Base-by-base conservation (phyloP, 2,113 vertebrate species). In the Lota lota region DNA sequence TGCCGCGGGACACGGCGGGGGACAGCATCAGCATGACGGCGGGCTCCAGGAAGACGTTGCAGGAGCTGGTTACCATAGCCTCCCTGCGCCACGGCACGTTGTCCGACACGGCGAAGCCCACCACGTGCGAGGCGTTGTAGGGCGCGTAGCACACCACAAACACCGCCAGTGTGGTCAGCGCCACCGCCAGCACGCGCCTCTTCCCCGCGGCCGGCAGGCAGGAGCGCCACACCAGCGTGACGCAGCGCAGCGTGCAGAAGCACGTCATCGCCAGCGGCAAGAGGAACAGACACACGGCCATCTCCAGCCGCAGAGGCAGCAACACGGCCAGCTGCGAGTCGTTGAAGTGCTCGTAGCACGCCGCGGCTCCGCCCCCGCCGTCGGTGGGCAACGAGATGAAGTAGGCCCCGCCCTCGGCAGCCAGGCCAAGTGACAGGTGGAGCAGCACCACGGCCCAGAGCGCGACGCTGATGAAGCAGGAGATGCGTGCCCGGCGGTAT, bases 111-210 rank as follows among this genome's bases (percentile, higher is more conserved):
- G 66, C 73, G 3, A 92, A 93, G 0, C 93, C 93, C 1, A 92
- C 90, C 0, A 94, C n/a, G 22, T 94, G 93, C 0, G 93, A 91
- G 36, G 88, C 63, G 21, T 94, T 94, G 84, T 93, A 94, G 3
- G 93, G 93, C 0, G 90, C 87, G 4, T 93, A 93, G 80, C 93
- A 94, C n/a, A 90, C 88, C 63, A 93, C 85, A 5, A 93, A 94
- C 54, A 93, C 88, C 0, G 79, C 69, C 22, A 94, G 76, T 0
- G 93, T 93, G 53, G 88, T 86, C n/a, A 91, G 79, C 0, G 91
- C 89, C 0, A 93, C 88, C 0, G 79, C 68, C 58, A 93, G 79
- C 1, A 90, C 92, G n/a, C 89, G 79, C 11, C 72, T 75, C 80
- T 93, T 93, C 5, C 91, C 83, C 20, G 63, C 22, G 0, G 75